A percentile compares a stretch with the other conserved stretches of the same genome.
These are phyloP conservation scores for Cataglyphis livida DNA, from an alignment of 2,888 invertebrate genomes.

Conservation along the genomic window DNA sequence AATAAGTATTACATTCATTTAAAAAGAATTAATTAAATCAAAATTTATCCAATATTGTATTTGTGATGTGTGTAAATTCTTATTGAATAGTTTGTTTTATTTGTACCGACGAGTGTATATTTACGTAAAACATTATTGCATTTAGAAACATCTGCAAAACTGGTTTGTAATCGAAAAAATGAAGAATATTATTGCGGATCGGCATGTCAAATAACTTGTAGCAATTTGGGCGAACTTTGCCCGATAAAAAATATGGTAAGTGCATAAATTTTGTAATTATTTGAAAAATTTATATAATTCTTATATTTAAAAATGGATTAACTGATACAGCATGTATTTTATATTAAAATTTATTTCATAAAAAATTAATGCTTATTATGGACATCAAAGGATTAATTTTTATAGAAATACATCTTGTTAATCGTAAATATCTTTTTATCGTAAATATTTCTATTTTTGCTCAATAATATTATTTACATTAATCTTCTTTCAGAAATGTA, in stretches of 20 bases:
- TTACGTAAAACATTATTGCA: not conserved
- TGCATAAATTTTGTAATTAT: not conserved
- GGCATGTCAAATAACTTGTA: slow-evolving; percentile 59
- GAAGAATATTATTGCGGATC: slow-evolving; percentile 64
- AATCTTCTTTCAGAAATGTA: slow-evolving; percentile 57
- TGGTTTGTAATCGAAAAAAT: not conserved
- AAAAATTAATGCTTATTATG: not conserved
- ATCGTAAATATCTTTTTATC: not conserved
- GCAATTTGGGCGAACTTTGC: slow-evolving; percentile 11
- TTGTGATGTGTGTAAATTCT: not conserved
- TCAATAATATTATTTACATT: not conserved
- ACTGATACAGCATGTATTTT: not conserved
- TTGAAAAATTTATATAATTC: not conserved
- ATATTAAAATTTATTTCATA: not conserved
- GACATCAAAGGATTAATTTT: not conserved
- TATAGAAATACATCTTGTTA: not conserved
- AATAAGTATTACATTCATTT: not conserved
- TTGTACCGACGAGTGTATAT: not conserved
- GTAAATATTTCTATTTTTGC: not conserved
- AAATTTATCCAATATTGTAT: not conserved
- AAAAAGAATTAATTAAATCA: not conserved
- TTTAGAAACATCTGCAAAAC: not conserved
- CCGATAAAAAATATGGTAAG: slow-evolving; percentile 56
- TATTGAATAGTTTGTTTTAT: not conserved
- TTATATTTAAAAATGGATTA: not conserved